phyloP scores from a whole-genome alignment of 2,797 vertebrate genomes.

The Leptoclinus maculatus region DNA sequence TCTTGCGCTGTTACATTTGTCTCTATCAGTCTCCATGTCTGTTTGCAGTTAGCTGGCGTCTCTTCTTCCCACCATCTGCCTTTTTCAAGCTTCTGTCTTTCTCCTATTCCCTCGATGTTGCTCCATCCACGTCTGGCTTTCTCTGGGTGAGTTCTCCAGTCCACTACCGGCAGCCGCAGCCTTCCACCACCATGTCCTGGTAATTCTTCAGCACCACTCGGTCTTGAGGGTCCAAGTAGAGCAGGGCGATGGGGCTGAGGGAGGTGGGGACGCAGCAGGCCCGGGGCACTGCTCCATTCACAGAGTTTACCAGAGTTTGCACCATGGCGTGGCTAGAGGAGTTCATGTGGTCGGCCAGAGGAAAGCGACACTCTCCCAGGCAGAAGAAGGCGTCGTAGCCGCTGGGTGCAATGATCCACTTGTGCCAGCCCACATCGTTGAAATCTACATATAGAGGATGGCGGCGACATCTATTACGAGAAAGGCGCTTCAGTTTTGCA shows the following conservation, averaged over 20 bases:
- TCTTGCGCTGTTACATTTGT: slow-evolving; percentile 47
- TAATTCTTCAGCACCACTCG: slow-evolving; percentile 89
- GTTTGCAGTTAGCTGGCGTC: slow-evolving; percentile 32
- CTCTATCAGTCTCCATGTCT: slow-evolving; percentile 42
- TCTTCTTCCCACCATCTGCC: slow-evolving; percentile 38
- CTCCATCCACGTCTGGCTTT: slow-evolving; percentile 13
- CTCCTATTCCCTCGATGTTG: slow-evolving; percentile 22
- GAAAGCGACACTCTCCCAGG: slow-evolving; percentile 88
- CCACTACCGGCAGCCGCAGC: slow-evolving; percentile 87
- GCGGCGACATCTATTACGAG: slow-evolving; percentile 83
- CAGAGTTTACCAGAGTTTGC: slow-evolving; percentile 90
- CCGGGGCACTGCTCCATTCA: slow-evolving; percentile 85
- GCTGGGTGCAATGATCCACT: slow-evolving; percentile 89
- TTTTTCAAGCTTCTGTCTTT: slow-evolving; percentile 27
- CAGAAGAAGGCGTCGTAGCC: slow-evolving; percentile 90
- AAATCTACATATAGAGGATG: slow-evolving; percentile 90
- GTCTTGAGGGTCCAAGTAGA: slow-evolving; percentile 88
- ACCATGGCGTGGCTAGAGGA: slow-evolving; percentile 90
- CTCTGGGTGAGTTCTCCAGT: background rate
- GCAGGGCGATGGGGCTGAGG: slow-evolving; percentile 88
- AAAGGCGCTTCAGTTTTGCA: slow-evolving; percentile 84
- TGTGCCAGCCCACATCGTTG: slow-evolving; percentile 89
- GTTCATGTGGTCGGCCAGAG: slow-evolving; percentile 90
- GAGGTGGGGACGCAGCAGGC: slow-evolving; percentile 88
- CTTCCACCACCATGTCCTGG: slow-evolving; percentile 91